Percentiles rank a stretch among this genome's conserved stretches.
These are phyloP conservation scores for Hydriomena furcata DNA, from an alignment of 2,888 invertebrate genomes.

Conservation along the genomic window DNA sequence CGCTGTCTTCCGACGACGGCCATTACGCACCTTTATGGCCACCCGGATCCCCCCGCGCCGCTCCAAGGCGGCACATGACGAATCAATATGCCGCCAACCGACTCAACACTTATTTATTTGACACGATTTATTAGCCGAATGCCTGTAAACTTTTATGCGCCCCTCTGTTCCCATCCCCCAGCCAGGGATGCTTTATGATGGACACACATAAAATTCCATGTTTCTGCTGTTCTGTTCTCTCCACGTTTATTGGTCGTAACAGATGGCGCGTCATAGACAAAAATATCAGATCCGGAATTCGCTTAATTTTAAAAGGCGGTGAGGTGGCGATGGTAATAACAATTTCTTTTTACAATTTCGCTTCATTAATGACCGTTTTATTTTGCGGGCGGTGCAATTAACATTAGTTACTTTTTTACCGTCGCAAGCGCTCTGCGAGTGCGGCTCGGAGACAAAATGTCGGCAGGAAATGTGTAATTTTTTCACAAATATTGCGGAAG, in stretches of 20 bases:
- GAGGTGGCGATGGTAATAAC: conserved; percentile 51
- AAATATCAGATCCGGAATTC: conserved; percentile 35
- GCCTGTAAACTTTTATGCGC: conserved; percentile 81
- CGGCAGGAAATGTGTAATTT: conserved; percentile 78
- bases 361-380: conserved; percentile 74
- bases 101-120: conserved; percentile 84
- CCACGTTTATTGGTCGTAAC: conserved; percentile 70
- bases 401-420: conserved; percentile 68
- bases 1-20: conserved; percentile 87
- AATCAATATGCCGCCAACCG: conserved; percentile 83
- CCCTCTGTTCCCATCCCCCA: conserved; percentile 58
- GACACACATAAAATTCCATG: conserved; percentile 78
- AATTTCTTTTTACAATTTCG: conserved; percentile 62
- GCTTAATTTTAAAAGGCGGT: conserved; percentile 36
- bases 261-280: conserved; percentile 59
- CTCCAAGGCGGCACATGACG: conserved; percentile 82
- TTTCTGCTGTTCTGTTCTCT: conserved; percentile 62
- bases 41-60: conserved; percentile 65
- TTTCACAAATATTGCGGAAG: conserved; percentile 81
- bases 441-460: conserved; percentile 69
- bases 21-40: conserved; percentile 91
- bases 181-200: conserved; percentile 74
- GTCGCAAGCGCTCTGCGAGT: conserved; percentile 53
- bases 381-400: conserved; percentile 69
- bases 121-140: conserved; percentile 83